These are phyloP conservation scores for Lacerta agilis DNA, from an alignment of 2,797 vertebrate species.

Conservation along the genomic window DNA sequence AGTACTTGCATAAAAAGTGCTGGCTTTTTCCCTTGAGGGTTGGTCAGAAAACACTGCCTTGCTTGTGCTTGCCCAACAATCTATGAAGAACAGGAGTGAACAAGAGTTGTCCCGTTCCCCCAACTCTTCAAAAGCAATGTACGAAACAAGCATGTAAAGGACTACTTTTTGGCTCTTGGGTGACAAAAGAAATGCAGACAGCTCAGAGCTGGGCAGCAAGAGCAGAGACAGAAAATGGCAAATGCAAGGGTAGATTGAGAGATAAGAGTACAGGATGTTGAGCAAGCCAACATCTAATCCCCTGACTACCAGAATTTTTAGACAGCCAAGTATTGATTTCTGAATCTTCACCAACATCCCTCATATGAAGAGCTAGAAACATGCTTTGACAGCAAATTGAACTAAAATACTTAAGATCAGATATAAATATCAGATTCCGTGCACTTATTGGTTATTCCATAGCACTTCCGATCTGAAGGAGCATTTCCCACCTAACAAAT, in stretches of 20 bases:
- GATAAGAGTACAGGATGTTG: not conserved
- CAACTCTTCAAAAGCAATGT: not conserved
- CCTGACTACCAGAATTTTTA: not conserved
- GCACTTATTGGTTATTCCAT: not conserved
- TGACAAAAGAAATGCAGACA: not conserved
- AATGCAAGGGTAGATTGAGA: not conserved
- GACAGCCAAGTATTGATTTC: not conserved
- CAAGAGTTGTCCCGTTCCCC: not conserved
- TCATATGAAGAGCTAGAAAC: not conserved
- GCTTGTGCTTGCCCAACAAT: not conserved
- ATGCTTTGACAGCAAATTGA: not conserved
- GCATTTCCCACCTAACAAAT: not conserved
- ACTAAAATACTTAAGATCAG: not conserved
- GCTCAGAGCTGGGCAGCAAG: not conserved
- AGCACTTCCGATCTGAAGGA: not conserved
- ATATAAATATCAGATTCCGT: not conserved
- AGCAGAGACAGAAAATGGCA: not conserved
- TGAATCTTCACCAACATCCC: not conserved
- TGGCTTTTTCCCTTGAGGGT: not conserved
- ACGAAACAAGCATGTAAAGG: not conserved
- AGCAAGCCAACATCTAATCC: not conserved
- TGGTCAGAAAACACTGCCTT: not conserved
- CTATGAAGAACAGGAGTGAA: not conserved
- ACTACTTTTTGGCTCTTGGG: not conserved
- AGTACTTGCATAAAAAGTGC: not conserved